Conservation (phyloP, 2,888 invertebrate species). For the Ferdinandea cuprea region DNA sequence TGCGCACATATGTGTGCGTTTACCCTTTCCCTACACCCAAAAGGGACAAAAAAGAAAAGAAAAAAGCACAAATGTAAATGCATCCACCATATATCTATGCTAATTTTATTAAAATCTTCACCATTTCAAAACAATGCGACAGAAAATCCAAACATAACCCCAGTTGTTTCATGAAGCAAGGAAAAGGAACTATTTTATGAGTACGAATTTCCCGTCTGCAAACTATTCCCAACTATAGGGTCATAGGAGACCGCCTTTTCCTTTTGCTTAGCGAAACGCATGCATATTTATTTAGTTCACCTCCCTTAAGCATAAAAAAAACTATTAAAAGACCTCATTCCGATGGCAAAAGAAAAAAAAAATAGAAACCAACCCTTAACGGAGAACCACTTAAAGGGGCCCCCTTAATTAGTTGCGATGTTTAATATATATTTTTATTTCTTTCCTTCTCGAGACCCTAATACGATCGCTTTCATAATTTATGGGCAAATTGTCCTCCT, state of each 20-base stretch:
- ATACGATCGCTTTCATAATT: conserved; percentile 56
- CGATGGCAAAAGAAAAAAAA: background rate
- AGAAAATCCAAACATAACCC: too few relatives aligned
- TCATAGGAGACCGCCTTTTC: background rate
- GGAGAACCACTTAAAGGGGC: conserved; percentile 56
- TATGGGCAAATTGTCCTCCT: conserved; percentile 64
- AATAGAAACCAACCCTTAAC: conserved; percentile 25
- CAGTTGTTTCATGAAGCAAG: too few relatives aligned
- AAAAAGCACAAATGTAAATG: too few relatives aligned
- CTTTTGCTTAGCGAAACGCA: background rate
- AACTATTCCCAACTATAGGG: background rate
- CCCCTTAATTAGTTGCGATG: conserved; percentile 58
- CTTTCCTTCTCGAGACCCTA: conserved; percentile 33
- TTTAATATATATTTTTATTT: background rate
- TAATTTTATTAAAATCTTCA: too few relatives aligned
- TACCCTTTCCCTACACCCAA: too few relatives aligned
- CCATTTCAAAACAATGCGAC: too few relatives aligned
- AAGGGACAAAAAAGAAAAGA: too few relatives aligned
- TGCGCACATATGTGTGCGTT: too few relatives aligned
- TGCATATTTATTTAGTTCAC: background rate
- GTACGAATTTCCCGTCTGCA: background rate
- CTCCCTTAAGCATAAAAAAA: background rate
- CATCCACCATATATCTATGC: too few relatives aligned
- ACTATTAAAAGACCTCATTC: background rate
- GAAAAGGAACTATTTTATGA: too few relatives aligned